Evolutionary conservation across 2,113 vertebrate genomes (phyloP).

Genomic region (Quiscalus mexicanus): DNA sequence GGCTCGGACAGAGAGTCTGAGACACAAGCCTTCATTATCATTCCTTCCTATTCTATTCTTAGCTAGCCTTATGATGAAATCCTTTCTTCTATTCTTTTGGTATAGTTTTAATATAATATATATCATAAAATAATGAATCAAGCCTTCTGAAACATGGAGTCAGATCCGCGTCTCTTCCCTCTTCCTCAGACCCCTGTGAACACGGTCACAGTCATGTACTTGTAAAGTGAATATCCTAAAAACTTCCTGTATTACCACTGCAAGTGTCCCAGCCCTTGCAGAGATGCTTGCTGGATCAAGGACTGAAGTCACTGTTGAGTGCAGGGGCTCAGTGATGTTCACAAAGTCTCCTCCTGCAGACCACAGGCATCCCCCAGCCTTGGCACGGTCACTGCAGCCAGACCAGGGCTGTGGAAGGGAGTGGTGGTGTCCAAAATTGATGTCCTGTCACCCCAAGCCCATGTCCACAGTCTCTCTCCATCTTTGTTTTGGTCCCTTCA

Average conservation of each 20-base stretch:
- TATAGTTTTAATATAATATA: no score
- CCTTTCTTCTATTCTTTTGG: no score
- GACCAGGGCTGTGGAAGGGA: background rate
- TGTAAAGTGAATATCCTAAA: accelerated
- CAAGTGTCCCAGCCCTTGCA: background rate
- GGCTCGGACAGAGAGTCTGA: no score
- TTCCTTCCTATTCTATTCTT: no score
- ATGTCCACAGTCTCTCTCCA: accelerated
- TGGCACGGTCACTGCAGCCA: background rate
- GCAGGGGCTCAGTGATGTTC: background rate
- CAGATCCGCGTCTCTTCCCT: no score
- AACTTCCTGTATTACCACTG: accelerated
- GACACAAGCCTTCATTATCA: no score
- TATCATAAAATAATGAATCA: no score
- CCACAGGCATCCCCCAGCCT: accelerated
- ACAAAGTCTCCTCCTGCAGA: background rate
- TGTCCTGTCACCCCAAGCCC: background rate
- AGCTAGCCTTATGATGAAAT: no score
- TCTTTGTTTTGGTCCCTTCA: background rate
- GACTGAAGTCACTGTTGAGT: accelerated
- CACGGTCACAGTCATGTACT: accelerated
- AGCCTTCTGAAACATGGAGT: no score
- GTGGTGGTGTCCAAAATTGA: background rate
- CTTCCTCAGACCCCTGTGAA: no score
- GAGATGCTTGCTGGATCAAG: background rate